These are phyloP conservation scores for Caiman crocodilus DNA, from an alignment of 2,797 vertebrate species.

Conservation along the genomic window DNA sequence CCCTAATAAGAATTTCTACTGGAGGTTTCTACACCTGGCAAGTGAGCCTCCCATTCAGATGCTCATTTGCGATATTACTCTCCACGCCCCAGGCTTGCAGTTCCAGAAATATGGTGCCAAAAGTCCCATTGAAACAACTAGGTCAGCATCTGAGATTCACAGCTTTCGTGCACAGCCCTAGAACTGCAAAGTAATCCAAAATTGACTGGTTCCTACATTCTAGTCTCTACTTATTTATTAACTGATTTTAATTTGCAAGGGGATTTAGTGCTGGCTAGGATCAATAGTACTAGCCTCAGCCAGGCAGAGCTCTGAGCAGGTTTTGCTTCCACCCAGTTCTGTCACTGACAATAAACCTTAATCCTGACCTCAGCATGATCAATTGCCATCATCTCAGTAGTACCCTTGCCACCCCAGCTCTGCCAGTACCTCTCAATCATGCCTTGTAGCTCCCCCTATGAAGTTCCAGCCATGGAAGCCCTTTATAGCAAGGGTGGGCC, in stretches of 20 bases:
- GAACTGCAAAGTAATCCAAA: conserved; percentile 33
- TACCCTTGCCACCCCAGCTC: neutral
- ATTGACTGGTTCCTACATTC: conserved; percentile 27
- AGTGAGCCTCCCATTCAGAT: neutral
- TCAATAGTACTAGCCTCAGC: conserved; percentile 7
- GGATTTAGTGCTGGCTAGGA: conserved; percentile 18
- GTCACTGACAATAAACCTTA: neutral
- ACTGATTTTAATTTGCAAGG: conserved; percentile 61
- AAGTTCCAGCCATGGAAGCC: too few relatives aligned
- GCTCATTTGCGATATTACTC: neutral
- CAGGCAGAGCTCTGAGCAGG: conserved; percentile 32
- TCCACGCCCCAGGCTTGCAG: neutral
- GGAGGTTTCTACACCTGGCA: neutral
- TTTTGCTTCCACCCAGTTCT: accelerated
- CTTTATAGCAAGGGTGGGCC: too few relatives aligned
- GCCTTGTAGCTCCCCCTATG: too few relatives aligned
- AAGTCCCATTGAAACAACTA: neutral
- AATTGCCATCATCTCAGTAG: neutral
- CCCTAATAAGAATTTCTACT: neutral
- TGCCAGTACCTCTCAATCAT: neutral
- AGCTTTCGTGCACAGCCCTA: conserved; percentile 7
- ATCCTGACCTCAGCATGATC: neutral
- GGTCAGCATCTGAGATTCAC: neutral
- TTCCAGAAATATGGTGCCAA: neutral
- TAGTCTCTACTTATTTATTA: conserved; percentile 39